Conservation (phyloP, 2,888 invertebrate species). For the Tetranychus truncatus region DNA sequence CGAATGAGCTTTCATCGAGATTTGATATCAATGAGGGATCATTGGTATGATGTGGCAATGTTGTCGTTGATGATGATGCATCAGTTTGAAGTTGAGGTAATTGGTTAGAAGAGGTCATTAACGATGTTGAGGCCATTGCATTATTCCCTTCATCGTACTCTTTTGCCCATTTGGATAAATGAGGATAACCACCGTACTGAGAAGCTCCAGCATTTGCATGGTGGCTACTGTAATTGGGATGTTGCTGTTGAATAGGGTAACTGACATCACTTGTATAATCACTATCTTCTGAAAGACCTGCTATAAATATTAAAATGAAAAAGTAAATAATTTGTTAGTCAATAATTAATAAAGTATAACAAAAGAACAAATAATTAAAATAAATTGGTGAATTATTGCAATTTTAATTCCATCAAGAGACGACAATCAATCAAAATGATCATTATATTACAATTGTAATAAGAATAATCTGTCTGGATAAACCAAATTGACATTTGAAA, state of each 20-base stretch:
- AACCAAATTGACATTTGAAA: too few relatives aligned
- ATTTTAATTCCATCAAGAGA: not conserved
- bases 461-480: too few relatives aligned
- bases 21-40: not conserved
- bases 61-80: not conserved
- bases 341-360: not conserved
- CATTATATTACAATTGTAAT: too few relatives aligned
- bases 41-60: not conserved
- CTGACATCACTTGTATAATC: slow-evolving; percentile 92
- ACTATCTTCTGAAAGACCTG: slow-evolving; percentile 86
- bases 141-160: slow-evolving; percentile 17
- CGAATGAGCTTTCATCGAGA: not conserved
- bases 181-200: slow-evolving; percentile 59
- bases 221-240: slow-evolving; percentile 31
- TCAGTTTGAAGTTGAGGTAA: not conserved
- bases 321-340: not conserved
- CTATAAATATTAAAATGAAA: slow-evolving; percentile 36
- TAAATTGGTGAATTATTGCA: not conserved
- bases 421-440: not conserved
- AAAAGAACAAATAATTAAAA: not conserved
- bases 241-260: slow-evolving; percentile 58
- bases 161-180: slow-evolving; percentile 31
- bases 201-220: slow-evolving; percentile 80
- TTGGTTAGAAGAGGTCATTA: not conserved
- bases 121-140: not conserved